phyloP scores from a whole-genome alignment of 1,140 invertebrate genomes.

The Araneus ventricosus region DNA sequence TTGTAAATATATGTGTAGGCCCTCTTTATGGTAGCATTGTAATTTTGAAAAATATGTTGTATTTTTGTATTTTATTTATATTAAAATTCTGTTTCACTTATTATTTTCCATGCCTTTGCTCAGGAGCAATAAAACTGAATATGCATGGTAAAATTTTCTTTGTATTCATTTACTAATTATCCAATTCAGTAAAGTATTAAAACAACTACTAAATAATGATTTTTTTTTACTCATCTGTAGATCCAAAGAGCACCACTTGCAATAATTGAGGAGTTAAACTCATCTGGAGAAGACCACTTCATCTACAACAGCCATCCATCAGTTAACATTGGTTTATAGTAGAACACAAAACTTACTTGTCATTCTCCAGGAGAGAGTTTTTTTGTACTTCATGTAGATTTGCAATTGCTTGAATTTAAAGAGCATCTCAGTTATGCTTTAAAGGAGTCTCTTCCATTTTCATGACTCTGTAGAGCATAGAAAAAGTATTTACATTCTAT shows the following conservation, averaged over 20 bases:
- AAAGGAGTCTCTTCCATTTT: conserved; percentile 29
- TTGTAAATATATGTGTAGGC: too few species aligned
- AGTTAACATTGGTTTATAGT: conserved; percentile 22
- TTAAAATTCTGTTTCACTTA: neutral
- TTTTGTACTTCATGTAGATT: neutral
- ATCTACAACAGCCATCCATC: conserved; percentile 36
- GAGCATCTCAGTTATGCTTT: neutral
- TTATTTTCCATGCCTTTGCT: conserved; percentile 51
- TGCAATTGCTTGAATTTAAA: neutral
- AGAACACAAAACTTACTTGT: neutral
- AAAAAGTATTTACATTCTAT: neutral
- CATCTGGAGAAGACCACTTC: conserved; percentile 60
- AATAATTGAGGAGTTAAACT: conserved; percentile 68
- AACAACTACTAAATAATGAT: neutral
- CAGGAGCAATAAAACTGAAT: conserved; percentile 43
- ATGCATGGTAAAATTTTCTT: conserved; percentile 35
- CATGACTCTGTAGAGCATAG: conserved; percentile 2
- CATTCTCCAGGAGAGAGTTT: neutral
- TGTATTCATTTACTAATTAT: neutral
- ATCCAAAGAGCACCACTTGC: conserved; percentile 61
- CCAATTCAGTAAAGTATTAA: neutral
- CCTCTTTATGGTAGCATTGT: too few species aligned
- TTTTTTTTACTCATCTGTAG: neutral
- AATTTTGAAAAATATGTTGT: too few species aligned
- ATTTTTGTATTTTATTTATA: neutral